phyloP scores from a whole-genome alignment of 2,113 vertebrate species.

The Struthidea cinerea region DNA sequence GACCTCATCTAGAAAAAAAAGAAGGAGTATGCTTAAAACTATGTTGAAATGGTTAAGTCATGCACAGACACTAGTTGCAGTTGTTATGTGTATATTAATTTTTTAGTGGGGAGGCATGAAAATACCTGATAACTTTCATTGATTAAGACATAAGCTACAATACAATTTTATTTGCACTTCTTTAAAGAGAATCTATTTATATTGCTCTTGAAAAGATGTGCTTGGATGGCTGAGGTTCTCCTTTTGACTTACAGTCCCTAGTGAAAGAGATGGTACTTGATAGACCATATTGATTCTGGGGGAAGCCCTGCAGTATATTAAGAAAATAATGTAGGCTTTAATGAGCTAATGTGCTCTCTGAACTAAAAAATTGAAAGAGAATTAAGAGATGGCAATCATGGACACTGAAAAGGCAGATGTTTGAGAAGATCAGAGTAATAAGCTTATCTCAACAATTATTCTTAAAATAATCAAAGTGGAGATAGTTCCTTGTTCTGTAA shows the following conservation, averaged over 20 bases:
- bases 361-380: constrained; percentile 63
- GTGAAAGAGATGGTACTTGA: constrained; percentile 36
- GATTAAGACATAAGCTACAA: not conserved
- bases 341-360: constrained; percentile 53
- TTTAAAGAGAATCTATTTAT: not conserved
- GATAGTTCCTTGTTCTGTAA: constrained; percentile 20
- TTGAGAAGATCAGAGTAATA: constrained; percentile 47
- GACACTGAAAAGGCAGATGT: constrained; percentile 12
- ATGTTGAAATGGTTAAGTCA: not conserved
- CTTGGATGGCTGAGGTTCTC: not conserved
- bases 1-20: not conserved
- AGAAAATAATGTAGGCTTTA: constrained; percentile 55
- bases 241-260: not conserved
- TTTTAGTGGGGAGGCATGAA: not conserved
- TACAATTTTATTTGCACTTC: not conserved
- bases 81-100: not conserved
- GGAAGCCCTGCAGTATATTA: constrained; percentile 41
- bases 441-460: constrained; percentile 52
- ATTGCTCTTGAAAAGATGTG: not conserved
- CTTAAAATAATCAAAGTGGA: constrained; percentile 24
- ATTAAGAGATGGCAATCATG: constrained; percentile 30
- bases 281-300: constrained; percentile 21
- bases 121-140: not conserved
- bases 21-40: not conserved
- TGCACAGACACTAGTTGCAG: not conserved